A percentile compares a stretch with the other conserved stretches of the same genome.
These are phyloP conservation scores for Empis stercorea DNA, from an alignment of 2,888 invertebrate genomes.

Conservation along the genomic window DNA sequence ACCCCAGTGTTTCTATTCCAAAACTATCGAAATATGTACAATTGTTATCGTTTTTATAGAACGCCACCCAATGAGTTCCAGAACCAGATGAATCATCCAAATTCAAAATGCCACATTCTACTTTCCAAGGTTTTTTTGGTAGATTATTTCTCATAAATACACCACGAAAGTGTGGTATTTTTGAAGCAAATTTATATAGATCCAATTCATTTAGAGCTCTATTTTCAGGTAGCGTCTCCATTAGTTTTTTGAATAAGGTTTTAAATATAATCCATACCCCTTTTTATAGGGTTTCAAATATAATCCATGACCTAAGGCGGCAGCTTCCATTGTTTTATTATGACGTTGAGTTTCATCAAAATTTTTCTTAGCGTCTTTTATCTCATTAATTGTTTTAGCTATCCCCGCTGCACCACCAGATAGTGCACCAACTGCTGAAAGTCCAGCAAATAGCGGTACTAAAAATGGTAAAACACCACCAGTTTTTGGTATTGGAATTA, in stretches of 20 bases:
- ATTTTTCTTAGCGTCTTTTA: conserved; percentile 19
- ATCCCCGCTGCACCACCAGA: conserved; percentile 26
- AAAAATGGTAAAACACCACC: conserved; percentile 17
- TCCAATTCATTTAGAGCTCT: too few relatives aligned
- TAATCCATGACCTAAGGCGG: conserved; percentile 19
- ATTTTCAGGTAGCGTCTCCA: not conserved
- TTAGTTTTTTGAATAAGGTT: conserved; percentile 7
- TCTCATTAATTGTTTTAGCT: conserved; percentile 20
- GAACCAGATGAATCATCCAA: too few relatives aligned
- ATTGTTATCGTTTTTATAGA: too few relatives aligned
- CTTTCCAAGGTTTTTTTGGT: not conserved
- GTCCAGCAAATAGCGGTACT: conserved; percentile 24
- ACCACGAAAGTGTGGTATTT: conserved; percentile 18
- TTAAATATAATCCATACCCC: conserved; percentile 18
- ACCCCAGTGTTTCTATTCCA: conserved; percentile 23
- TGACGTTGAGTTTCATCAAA: conserved; percentile 21
- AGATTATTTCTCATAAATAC: conserved; percentile 22
- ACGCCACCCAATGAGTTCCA: too few relatives aligned
- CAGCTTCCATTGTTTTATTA: conserved; percentile 25
- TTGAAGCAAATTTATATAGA: too few relatives aligned
- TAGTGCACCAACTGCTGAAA: conserved; percentile 23
- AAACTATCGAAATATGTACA: conserved; percentile 9
- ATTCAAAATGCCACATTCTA: not conserved
- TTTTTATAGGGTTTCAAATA: conserved; percentile 19
- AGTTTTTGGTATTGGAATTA: conserved; percentile 23